Percentiles rank a stretch among this genome's conserved stretches.
phyloP scores from a whole-genome alignment of 2,113 vertebrate genomes.

The Hemichromis elongatus region DNA sequence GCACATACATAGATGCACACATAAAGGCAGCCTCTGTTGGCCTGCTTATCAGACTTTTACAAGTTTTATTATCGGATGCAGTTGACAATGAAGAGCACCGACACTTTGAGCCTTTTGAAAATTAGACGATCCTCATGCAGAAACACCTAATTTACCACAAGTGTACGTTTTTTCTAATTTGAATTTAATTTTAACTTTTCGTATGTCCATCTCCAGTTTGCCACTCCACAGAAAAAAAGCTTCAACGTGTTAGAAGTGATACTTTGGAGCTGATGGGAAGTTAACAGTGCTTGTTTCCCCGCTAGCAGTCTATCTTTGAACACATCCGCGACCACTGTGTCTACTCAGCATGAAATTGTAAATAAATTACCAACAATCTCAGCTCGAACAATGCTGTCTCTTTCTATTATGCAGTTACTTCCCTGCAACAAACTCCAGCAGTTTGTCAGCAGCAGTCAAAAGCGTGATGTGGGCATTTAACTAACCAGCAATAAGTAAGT shows the following conservation, averaged over 20 bases:
- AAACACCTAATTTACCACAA: not conserved
- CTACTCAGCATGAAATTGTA: not conserved
- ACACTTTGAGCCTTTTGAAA: not conserved
- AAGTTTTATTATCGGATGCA: not conserved
- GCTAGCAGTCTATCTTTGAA: not conserved
- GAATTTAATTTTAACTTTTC: not conserved
- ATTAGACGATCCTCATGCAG: fast-evolving
- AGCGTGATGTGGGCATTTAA: not conserved
- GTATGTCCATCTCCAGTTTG: not conserved
- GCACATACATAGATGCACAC: not conserved
- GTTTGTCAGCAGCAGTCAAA: not conserved
- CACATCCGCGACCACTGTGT: not conserved
- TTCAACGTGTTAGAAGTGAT: not conserved
- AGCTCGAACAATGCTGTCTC: not conserved
- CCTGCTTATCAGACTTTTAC: not conserved
- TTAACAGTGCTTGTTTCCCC: not conserved
- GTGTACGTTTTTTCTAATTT: fast-evolving
- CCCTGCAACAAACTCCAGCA: not conserved
- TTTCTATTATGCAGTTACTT: not conserved
- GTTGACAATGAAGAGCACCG: not conserved
- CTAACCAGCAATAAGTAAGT: not conserved
- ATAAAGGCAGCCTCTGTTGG: not conserved
- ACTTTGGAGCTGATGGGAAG: not conserved
- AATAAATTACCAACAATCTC: not conserved
- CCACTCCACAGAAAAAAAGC: not conserved